Percentiles rank a stretch among this genome's conserved stretches.
phyloP scores from a whole-genome alignment of 2,888 invertebrate species.

The Ormyrus pomaceus region DNA sequence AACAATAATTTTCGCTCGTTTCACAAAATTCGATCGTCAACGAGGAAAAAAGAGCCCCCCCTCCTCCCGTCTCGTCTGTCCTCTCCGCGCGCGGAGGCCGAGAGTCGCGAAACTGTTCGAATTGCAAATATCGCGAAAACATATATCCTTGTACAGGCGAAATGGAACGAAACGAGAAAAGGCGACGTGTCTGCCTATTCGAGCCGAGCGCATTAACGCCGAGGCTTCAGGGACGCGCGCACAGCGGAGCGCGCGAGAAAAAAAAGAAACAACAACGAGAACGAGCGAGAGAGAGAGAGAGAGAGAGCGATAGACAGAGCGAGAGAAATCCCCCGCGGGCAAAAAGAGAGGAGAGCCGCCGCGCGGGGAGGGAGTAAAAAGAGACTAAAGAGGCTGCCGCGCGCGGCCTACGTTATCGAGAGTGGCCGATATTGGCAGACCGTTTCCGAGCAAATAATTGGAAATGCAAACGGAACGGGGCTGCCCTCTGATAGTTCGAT shows the following conservation, averaged over 20 bases:
- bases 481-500: constrained; percentile 74
- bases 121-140: constrained; percentile 39
- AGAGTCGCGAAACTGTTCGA: constrained; percentile 7
- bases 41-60: too few relatives aligned
- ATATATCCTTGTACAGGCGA: constrained; percentile 36
- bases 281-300: constrained; percentile 11
- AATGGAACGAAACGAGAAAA: constrained; percentile 47
- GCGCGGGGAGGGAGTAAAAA: constrained; percentile 46
- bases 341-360: constrained; percentile 33
- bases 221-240: constrained; percentile 32
- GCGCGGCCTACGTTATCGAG: constrained; percentile 55
- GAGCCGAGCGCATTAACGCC: constrained; percentile 40
- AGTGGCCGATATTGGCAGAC: constrained; percentile 74
- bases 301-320: constrained; percentile 48
- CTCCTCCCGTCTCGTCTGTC: too few relatives aligned
- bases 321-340: constrained; percentile 36
- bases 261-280: neutral
- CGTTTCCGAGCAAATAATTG: constrained; percentile 75
- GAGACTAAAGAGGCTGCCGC: constrained; percentile 19
- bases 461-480: constrained; percentile 74
- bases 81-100: neutral
- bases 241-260: constrained; percentile 31
- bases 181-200: constrained; percentile 21
- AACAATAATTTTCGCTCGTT: too few relatives aligned
- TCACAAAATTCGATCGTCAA: too few relatives aligned